Percentiles rank a stretch among this genome's conserved stretches.
Evolutionary conservation across 2,113 vertebrate genomes (phyloP).

Genomic region (Calypte anna): DNA sequence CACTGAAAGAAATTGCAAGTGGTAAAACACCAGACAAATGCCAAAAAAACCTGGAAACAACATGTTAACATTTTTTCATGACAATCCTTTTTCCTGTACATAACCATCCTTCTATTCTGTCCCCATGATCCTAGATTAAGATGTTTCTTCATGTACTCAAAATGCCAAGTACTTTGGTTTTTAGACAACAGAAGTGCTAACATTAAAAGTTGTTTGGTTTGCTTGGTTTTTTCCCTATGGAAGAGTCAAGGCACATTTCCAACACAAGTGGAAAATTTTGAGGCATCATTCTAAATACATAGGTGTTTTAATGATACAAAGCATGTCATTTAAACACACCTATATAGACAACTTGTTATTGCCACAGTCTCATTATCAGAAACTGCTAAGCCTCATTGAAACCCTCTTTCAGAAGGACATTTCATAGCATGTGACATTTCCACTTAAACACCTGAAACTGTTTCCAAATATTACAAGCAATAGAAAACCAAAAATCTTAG

Average conservation of each 20-base stretch:
- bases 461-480: not conserved
- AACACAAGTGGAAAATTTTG: constrained; percentile 7
- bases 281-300: not conserved
- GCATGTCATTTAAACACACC: not conserved
- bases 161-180: not conserved
- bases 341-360: not conserved
- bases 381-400: not conserved
- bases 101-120: not conserved
- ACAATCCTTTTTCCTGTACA: not conserved
- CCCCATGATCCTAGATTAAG: not conserved
- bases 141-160: not conserved
- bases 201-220: not conserved
- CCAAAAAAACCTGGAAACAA: not conserved
- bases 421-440: not conserved
- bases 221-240: not conserved
- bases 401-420: not conserved
- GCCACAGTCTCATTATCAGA: not conserved
- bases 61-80: not conserved
- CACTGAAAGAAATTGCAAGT: not conserved
- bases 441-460: not conserved
- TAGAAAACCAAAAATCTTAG: not conserved
- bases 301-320: not conserved
- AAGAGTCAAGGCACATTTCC: not conserved
- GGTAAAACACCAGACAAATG: not conserved
- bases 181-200: not conserved